Base-by-base conservation (phyloP, 1,140 invertebrate genomes). In the Drosophila tropicalis region DNA sequence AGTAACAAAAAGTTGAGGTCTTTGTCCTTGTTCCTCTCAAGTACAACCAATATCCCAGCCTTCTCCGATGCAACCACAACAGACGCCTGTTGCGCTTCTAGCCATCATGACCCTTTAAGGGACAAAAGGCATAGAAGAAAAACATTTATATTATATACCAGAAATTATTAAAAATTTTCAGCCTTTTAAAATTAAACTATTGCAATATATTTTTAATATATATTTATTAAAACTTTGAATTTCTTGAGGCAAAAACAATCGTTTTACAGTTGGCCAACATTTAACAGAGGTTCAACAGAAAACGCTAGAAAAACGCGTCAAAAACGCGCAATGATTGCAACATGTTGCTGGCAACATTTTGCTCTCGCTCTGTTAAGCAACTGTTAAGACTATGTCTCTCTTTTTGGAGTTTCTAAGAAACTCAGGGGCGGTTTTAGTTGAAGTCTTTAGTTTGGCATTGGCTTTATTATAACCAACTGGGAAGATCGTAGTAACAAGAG, bases 271-370 rank as follows among this genome's bases (percentile, higher is more conserved):
- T 51, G 44, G 51, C 19, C 63, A 72, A 29, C 12, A 13, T 12
- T 39, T 39, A 39, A 39, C 36, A 39, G 36, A 12, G 2, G 3
- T 13, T 10, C 12, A 13, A 4, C 40, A 15, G 44, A 67, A 82
- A 70, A 34, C 71, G 72, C 83, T n/a, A 7, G 15, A 7, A 72
- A 82, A 73, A 34, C 82, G 80, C 81, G 17, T 13, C 41, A 71
- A 74, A 76, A 72, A 15, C 62, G 58, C 51, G 6, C 39, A 9
- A 10, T 65, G 73, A 76, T 17, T 64, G 72, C 83, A 79, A 87
- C 83, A 81, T 86, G 83, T 83, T 86, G 82, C 83, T 76, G 34
- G 61, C 32, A 17, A 41, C 60, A 62, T 44, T 41, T 41, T 2
- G 39, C 39, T 9, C 39, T 22, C 39, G 4, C 39, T 3, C 56